Evolutionary conservation across 1,140 invertebrate genomes (phyloP).

Genomic region (Thereuonema tuberculata): DNA sequence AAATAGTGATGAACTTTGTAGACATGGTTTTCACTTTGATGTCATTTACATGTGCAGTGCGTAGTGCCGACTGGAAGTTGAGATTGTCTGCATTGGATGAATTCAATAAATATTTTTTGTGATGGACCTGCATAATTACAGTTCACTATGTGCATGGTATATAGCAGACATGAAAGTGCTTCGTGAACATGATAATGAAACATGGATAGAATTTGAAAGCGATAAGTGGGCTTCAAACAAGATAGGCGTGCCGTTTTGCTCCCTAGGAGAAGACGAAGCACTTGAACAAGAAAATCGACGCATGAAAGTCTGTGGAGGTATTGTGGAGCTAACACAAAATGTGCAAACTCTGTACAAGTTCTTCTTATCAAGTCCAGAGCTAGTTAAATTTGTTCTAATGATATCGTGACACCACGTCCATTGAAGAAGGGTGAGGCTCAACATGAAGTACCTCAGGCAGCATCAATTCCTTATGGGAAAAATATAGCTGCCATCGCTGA

Average conservation of each 20-base stretch:
- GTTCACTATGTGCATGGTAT: background rate
- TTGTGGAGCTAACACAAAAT: background rate
- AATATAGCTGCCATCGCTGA: background rate
- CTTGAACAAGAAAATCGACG: background rate
- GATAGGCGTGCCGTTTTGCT: background rate
- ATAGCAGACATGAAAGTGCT: background rate
- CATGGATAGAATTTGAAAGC: background rate
- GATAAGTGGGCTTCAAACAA: background rate
- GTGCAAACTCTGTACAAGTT: background rate
- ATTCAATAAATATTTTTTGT: background rate
- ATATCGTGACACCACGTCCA: background rate
- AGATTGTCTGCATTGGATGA: background rate
- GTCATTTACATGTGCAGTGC: background rate
- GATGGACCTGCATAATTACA: background rate
- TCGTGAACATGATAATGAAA: background rate
- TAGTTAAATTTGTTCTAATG: background rate
- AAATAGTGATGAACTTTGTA: background rate
- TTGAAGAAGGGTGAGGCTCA: background rate
- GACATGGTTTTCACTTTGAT: background rate
- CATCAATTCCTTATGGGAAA: background rate
- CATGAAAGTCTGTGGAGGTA: background rate
- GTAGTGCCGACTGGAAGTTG: background rate
- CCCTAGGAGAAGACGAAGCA: background rate
- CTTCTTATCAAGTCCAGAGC: background rate
- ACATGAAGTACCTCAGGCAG: background rate